A percentile compares a stretch with the other conserved stretches of the same genome.
Conservation (phyloP, 2,888 invertebrate genomes). For the Pogonocherus hispidulus region DNA sequence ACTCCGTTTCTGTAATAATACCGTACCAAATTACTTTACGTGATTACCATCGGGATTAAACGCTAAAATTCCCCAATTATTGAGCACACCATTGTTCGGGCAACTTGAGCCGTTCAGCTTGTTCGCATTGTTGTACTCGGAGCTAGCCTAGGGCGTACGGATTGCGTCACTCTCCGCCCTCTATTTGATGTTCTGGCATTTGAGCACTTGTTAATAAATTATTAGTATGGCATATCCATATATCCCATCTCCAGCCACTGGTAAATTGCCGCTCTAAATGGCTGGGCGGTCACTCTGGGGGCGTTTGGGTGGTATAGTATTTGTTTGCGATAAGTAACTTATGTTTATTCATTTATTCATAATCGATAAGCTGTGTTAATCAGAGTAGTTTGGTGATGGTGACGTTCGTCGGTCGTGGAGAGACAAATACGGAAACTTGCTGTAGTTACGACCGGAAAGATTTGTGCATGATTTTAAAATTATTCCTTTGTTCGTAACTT, state of each 20-base stretch:
- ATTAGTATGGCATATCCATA: background rate
- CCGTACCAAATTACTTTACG: background rate
- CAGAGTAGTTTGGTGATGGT: background rate
- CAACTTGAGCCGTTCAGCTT: background rate
- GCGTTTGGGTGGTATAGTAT: background rate
- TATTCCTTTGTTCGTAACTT: too few relatives aligned
- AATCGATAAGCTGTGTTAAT: background rate
- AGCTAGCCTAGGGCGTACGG: background rate
- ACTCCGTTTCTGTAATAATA: background rate
- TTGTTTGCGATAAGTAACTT: constrained; percentile 1
- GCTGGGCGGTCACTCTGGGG: background rate
- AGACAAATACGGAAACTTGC: too few relatives aligned
- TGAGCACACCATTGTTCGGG: background rate
- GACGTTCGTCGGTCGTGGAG: too few relatives aligned
- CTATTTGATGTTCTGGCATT: background rate
- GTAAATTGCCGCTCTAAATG: background rate
- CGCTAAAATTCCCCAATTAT: background rate
- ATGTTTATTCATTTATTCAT: constrained; percentile 6
- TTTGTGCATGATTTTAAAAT: too few relatives aligned
- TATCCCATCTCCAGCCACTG: background rate
- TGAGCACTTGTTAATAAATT: background rate
- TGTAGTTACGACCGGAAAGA: too few relatives aligned
- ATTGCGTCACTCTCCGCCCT: background rate
- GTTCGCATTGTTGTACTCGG: background rate
- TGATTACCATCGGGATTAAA: background rate